Evolutionary conservation across 2,888 invertebrate species (phyloP).

Genomic region (Drosophila algonquin): DNA sequence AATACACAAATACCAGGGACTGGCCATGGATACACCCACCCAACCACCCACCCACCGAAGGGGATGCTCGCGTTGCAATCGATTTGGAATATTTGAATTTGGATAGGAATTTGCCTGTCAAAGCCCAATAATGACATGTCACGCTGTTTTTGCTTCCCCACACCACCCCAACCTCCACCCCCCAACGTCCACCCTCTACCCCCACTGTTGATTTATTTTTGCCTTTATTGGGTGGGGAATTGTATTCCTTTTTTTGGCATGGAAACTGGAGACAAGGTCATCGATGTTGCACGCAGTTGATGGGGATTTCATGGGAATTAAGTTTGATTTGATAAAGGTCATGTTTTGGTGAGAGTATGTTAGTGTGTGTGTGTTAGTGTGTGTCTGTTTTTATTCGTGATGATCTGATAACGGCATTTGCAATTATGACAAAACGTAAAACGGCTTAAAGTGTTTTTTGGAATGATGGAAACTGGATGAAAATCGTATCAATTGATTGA

Average conservation of each 20-base stretch:
- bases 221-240: slow-evolving; percentile 32
- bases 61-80: slow-evolving; percentile 49
- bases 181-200: not conserved
- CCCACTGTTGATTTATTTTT: slow-evolving; percentile 22
- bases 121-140: slow-evolving; percentile 75
- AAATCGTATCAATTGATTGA: slow-evolving; percentile 33
- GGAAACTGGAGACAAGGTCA: slow-evolving; percentile 26
- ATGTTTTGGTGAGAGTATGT: slow-evolving; percentile 15
- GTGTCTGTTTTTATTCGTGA: slow-evolving; percentile 19
- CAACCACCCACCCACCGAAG: too few species aligned
- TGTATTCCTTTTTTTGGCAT: not conserved
- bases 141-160: slow-evolving; percentile 29
- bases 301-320: slow-evolving; percentile 49
- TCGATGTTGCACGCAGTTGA: slow-evolving; percentile 50
- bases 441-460: slow-evolving; percentile 36
- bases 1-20: slow-evolving; percentile 5
- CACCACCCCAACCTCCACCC: too few species aligned
- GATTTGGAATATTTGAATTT: slow-evolving; percentile 65
- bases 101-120: slow-evolving; percentile 63
- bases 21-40: slow-evolving; percentile 37
- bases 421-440: slow-evolving; percentile 43
- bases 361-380: slow-evolving; percentile 9
- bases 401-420: slow-evolving; percentile 45
- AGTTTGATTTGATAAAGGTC: slow-evolving; percentile 57
- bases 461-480: slow-evolving; percentile 17